Evolutionary conservation across 2,797 vertebrate species (phyloP).

Genomic region (Gallinago solitaria): DNA sequence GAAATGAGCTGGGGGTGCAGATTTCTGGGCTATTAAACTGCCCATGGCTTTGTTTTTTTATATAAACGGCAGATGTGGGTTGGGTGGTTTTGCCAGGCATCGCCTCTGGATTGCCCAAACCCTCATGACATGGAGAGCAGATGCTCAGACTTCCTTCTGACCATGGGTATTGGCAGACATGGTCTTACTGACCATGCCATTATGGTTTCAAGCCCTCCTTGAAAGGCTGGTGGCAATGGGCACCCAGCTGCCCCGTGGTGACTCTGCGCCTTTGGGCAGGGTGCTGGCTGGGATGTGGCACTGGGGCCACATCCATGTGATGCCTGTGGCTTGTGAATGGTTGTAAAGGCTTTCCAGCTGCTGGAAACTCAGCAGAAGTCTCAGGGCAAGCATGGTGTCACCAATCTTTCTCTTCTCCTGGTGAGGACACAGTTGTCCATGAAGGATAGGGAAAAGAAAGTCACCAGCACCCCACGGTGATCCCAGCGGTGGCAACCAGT

Average conservation of each 20-base stretch:
- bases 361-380: neutral
- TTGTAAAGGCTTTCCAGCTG: neutral
- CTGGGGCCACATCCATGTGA: neutral
- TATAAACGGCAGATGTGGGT: neutral
- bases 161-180: rapidly evolving
- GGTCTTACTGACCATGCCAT: neutral
- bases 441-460: neutral
- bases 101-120: neutral
- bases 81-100: neutral
- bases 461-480: neutral
- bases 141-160: neutral
- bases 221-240: neutral
- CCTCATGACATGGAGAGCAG: neutral
- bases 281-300: neutral
- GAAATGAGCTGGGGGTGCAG: neutral
- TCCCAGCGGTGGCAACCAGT: rapidly evolving
- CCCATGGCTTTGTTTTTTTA: neutral
- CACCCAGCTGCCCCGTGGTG: neutral
- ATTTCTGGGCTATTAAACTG: neutral
- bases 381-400: rapidly evolving
- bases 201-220: neutral
- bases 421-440: rapidly evolving
- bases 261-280: neutral
- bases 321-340: neutral
- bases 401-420: neutral